These are phyloP conservation scores for Tenebrosternarchus preto DNA, from an alignment of 2,113 vertebrate species.

Conservation along the genomic window DNA sequence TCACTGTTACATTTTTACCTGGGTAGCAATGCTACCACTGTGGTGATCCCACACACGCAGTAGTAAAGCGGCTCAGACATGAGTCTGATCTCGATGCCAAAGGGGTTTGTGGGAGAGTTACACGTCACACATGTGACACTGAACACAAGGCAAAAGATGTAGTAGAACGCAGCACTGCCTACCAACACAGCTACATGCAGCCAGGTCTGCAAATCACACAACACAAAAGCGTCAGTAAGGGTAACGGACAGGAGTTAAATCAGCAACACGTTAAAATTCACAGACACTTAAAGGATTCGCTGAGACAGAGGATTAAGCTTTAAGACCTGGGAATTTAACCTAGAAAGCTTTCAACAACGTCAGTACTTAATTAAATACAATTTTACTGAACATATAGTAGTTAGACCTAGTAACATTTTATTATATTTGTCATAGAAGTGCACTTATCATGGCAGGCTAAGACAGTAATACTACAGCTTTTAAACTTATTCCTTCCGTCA, in stretches of 20 bases:
- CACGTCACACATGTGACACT: conserved; percentile 79
- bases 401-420: background rate
- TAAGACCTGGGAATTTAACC: background rate
- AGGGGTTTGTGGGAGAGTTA: conserved; percentile 80
- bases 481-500: too few relatives aligned
- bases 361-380: background rate
- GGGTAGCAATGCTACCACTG: conserved; percentile 83
- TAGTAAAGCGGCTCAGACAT: conserved; percentile 83
- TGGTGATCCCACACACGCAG: conserved; percentile 78
- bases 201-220: conserved; percentile 79
- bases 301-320: background rate
- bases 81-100: conserved; percentile 80
- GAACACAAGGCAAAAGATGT: conserved; percentile 78
- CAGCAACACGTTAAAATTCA: background rate
- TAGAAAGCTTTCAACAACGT: background rate
- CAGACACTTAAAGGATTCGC: background rate
- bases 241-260: background rate
- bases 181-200: conserved; percentile 75
- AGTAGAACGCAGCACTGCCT: conserved; percentile 79
- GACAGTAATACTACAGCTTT: too few relatives aligned
- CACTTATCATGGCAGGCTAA: too few relatives aligned
- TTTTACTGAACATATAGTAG: background rate
- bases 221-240: background rate
- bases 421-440: background rate
- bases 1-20: conserved; percentile 69